Evolutionary conservation across 2,797 vertebrate genomes (phyloP), one percentile per base, ranked within the genome.

Genomic region (Brachymystax lenok): DNA sequence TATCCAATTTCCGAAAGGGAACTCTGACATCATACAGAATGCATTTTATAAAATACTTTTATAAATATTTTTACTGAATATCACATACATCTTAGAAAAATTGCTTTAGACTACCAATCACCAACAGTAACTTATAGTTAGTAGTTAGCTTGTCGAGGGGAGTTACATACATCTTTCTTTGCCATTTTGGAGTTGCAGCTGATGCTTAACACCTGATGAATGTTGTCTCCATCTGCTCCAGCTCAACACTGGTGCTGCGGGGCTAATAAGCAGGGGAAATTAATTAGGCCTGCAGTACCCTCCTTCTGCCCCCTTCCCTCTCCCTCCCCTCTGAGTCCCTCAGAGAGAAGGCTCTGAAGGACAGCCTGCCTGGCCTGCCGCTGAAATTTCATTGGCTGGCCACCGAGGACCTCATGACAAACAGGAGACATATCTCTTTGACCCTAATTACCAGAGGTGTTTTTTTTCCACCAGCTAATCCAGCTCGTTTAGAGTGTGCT

Each of bases 401-500:
- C 82, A 78, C 82, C n/a, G 86, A 90, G 83, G 86, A 87, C 69
- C 86, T 85, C 81, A 79, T 91, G 88, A 91, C 89, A 86, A 90
- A 90, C 85, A 88, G 85, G 87, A 88, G 79, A 86, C 82, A 87
- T 85, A 79, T 93, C 87, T 89, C 79, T 91, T 90, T 91, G 90
- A 92, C 90, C 92, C 92, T 89, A 93, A 93, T 93, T 94, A 94
- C 85, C 83, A 82, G 87, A 92, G 90, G 91, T 92, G 86, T 92
- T 92, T 78, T 80, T 86, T 84, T 12, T 91, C 86, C 85, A 83
- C 79, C 79, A 28, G 83, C 76, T 93, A 91, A 94, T 93, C 92
- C 86, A 5, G 17, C 77, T 83, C 80, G 56, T 85, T 75, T 77
- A 84, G 81, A 83, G 74, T 84, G 82, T 79, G 77, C 79, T 83